Base-by-base conservation (phyloP, 2,113 vertebrate species). In the Orientallactaga bullata region DNA sequence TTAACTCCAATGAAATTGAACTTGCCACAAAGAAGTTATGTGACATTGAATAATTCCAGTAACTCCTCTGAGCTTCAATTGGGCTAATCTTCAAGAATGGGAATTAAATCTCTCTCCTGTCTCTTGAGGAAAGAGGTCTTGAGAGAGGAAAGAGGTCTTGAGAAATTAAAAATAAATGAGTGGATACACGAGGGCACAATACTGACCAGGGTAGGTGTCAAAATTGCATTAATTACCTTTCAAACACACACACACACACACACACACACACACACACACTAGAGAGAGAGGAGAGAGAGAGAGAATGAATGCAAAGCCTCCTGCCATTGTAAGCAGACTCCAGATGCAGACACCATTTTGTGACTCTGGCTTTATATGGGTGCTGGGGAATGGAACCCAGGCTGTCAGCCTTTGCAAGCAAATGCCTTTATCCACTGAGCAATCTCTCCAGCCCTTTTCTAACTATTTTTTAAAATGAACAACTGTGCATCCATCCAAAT, bases 21-120 rank as follows among this genome's bases (percentile, higher is more conserved):
- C 26, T 28, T 24, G 12, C 37, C n/a, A 55, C 7, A 30, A 65
- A n/a, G 1, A 65, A 72, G 7, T 26, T 85, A 23, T n/a, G 17
- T 68, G n/a, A 55, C 17, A 8, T 12, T 80, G 35, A 66, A 42
- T 2, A 76, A 21, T 42, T 87, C 6, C 10, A 8, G 65, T 79
- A 60, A 87, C 26, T 74, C 95, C 35, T n/a, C 63, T 69, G n/a
- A 88, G 37, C 5, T 17, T 96, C 42, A 82, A 81, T 88, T 93
- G 73, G 30, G 74, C 18, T 91, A 13, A 83, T 82, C 23, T 26
- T 0, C 65, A 42, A 81, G 81, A 35, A 78, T 58, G 76, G 8
- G 30, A 83, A 35, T 77, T 84, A 84, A 68, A 51, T 3, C 7
- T 88, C 2, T 32, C 8, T 60, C 24, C 3, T 85, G 35, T 88